Percentiles rank a stretch among this genome's conserved stretches.
These are phyloP conservation scores for Phylloscopus trochilus DNA, from an alignment of 2,113 vertebrate species.

Conservation along the genomic window DNA sequence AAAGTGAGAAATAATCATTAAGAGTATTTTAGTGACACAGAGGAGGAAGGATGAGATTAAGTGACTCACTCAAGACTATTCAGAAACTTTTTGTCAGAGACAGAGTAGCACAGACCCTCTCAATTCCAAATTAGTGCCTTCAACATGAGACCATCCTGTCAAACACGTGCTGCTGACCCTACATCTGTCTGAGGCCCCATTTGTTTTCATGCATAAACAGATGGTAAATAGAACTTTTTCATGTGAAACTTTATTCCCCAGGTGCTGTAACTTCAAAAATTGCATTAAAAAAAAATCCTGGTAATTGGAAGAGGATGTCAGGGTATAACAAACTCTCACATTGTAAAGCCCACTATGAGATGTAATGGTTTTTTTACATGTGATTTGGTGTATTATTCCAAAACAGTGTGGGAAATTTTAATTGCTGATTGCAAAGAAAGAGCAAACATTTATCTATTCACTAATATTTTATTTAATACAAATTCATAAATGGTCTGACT, in stretches of 20 bases:
- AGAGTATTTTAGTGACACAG: not conserved
- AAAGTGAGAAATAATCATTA: not conserved
- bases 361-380: not conserved
- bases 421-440: not conserved
- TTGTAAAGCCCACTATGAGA: not conserved
- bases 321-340: not conserved
- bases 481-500: not conserved
- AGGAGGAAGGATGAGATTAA: not conserved
- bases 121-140: not conserved
- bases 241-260: not conserved
- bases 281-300: not conserved
- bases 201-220: not conserved
- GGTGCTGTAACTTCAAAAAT: not conserved
- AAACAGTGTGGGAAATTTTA: not conserved
- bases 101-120: not conserved
- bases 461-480: slow-evolving; percentile 10
- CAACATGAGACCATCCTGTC: not conserved
- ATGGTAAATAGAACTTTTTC: not conserved
- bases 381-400: not conserved
- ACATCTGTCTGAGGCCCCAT: not conserved
- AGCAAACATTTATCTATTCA: not conserved
- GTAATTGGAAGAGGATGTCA: not conserved
- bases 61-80: not conserved
- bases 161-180: not conserved
- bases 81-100: not conserved